A percentile compares a stretch with the other conserved stretches of the same genome.
Conservation (phyloP, 2,888 invertebrate species). For the Argyresthia goedartella region DNA sequence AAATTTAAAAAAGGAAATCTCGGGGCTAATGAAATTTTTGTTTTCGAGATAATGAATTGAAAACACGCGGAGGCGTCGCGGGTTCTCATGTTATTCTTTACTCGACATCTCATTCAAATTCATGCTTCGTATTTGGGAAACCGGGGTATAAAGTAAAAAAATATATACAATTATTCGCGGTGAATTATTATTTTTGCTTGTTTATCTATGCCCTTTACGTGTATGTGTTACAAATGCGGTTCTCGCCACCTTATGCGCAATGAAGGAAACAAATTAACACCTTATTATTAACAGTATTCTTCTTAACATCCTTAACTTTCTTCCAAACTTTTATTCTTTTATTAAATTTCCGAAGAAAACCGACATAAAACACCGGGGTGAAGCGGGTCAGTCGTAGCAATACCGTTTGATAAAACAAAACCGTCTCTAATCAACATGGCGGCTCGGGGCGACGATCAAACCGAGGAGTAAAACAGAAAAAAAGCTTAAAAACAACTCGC, state of each 20-base stretch:
- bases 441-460: slow-evolving; percentile 12
- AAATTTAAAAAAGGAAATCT: slow-evolving; percentile 67
- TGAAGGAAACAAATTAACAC: too few relatives aligned
- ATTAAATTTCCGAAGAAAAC: background rate
- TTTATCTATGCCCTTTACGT: slow-evolving; percentile 31
- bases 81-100: slow-evolving; percentile 55
- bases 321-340: background rate
- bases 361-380: background rate
- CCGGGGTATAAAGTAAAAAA: slow-evolving; percentile 29
- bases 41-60: slow-evolving; percentile 71
- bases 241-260: background rate
- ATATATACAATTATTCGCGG: slow-evolving; percentile 46
- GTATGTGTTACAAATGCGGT: background rate
- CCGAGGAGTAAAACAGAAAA: background rate
- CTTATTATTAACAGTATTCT: background rate
- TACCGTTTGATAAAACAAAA: slow-evolving; percentile 20
- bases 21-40: slow-evolving; percentile 68
- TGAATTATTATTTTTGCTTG: slow-evolving; percentile 43
- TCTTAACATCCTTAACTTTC: background rate
- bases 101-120: slow-evolving; percentile 57
- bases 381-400: background rate
- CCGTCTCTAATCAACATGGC: slow-evolving; percentile 53
- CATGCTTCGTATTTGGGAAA: slow-evolving; percentile 48
- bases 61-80: slow-evolving; percentile 56
- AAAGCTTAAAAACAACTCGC: background rate